Evolutionary conservation across 2,888 invertebrate genomes (phyloP).

Genomic region (Ferdinandea cuprea): DNA sequence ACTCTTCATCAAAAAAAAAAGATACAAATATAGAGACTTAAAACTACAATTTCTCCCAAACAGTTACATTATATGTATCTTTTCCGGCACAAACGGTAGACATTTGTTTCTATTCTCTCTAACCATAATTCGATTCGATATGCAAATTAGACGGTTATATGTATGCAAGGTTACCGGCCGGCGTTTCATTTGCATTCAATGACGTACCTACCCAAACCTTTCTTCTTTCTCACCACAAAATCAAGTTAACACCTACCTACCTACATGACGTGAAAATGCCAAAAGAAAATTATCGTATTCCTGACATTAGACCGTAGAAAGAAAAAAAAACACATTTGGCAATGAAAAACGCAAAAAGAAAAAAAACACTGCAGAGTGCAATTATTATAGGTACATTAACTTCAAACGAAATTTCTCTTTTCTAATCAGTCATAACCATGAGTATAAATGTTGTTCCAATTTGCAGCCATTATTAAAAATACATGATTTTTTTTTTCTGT

Average conservation of each 20-base stretch:
- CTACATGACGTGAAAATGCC: too few species aligned
- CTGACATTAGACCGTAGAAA: not conserved
- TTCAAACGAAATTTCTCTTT: constrained; percentile 19
- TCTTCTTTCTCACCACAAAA: not conserved
- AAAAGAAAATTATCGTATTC: not conserved
- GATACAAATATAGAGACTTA: too few species aligned
- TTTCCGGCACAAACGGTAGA: not conserved
- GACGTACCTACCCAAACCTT: not conserved
- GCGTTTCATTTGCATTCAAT: not conserved
- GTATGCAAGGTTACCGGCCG: constrained; percentile 6
- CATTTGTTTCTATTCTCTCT: not conserved
- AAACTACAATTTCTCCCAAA: not conserved
- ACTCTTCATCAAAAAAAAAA: not conserved
- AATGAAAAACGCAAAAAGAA: not conserved
- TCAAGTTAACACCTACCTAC: too few species aligned
- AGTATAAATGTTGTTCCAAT: not conserved
- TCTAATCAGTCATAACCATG: constrained; percentile 28
- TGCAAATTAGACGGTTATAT: not conserved
- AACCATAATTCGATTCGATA: not conserved
- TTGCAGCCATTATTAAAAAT: constrained; percentile 57
- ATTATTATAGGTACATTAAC: not conserved
- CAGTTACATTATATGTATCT: too few species aligned
- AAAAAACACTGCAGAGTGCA: constrained; percentile 11
- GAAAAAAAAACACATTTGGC: not conserved
- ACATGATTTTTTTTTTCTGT: constrained; percentile 19